Base-by-base conservation (phyloP, 2,888 invertebrate species). In the Eudemis profundana region DNA sequence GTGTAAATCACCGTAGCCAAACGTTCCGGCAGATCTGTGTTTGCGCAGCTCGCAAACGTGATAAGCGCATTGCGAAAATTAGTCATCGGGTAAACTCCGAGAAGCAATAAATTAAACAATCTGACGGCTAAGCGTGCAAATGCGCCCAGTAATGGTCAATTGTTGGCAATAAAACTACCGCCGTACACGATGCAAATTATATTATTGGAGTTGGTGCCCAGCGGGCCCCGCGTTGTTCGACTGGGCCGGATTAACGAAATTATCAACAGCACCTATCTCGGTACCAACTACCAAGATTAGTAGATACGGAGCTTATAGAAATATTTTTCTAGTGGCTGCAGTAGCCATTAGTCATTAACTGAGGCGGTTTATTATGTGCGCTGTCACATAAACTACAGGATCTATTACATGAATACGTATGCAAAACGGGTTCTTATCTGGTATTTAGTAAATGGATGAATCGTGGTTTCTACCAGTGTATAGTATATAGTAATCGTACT, bases 91-190 rank as follows among this genome's bases (percentile, higher is more conserved):
- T 72, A 69, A 69, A 72, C 68, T 68, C 67, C 60, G 57, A 75
- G 74, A 74, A 79, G 79, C 81, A 76, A 79, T 83, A 84, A 80
- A 82, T 85, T 78, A 81, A 74, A 73, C 70, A 70, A 75, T 78
- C 74, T 83, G 83, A 84, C 81, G 73, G 78, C 72, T 77, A 74
- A 79, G 78, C 81, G 84, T 80, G 82, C 83, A 84, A 84, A 83
- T 83, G 80, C 80, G 74, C 77, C 71, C 74, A 81, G 84, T 85
- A 85, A 86, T 83, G 74, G 82, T 64, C 83, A 83, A 85, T 85
- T 84, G 83, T 83, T 79, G 79, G 83, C 78, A 83, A 85, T 86
- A 85, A 85, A 85, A 85, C 83, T 82, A 82, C 82, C 75, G 79
- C 77, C 68, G 82, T 82, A 78, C 79, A 80, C 82, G 80, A 84